phyloP scores from a whole-genome alignment of 2,113 vertebrate species.

The Ginglymostoma cirratum region DNA sequence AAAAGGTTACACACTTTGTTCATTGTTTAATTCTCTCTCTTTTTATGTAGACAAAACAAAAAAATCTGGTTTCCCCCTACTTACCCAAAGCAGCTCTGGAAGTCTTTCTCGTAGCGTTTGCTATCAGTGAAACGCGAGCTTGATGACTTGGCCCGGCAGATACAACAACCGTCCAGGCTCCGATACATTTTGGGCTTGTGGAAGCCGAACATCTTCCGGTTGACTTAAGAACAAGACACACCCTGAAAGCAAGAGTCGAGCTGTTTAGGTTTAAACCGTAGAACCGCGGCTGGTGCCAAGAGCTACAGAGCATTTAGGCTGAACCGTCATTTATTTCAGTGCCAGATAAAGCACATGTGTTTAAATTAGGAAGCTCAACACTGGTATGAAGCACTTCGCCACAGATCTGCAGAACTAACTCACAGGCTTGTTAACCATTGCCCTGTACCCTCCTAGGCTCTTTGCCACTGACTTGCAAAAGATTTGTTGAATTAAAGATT shows the following conservation, averaged over 20 bases:
- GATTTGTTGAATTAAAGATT: neutral
- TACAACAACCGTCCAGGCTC: slow-evolving; percentile 95
- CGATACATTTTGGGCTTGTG: slow-evolving; percentile 99
- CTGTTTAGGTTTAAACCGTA: neutral
- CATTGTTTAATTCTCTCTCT: neutral
- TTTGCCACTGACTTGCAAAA: neutral
- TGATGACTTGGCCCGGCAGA: slow-evolving; percentile 96
- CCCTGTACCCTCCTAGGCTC: neutral
- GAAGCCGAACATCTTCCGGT: slow-evolving; percentile 92
- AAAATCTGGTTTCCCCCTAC: slow-evolving; percentile 38
- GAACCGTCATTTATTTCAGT: neutral
- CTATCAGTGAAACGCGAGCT: slow-evolving; percentile 98
- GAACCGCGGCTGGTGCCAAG: neutral
- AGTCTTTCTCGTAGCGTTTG: slow-evolving; percentile 95
- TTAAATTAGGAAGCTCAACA: neutral
- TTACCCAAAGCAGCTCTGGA: slow-evolving; percentile 96
- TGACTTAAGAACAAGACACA: slow-evolving; percentile 35
- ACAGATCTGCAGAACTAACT: no score
- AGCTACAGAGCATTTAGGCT: neutral
- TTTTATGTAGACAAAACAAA: neutral
- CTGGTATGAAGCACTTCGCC: neutral
- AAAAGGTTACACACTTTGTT: neutral
- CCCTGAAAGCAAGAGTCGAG: neutral
- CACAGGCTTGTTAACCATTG: neutral
- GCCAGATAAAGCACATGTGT: neutral